Base-by-base conservation (phyloP, 2,113 vertebrate genomes). In the Amphiprion ocellaris region DNA sequence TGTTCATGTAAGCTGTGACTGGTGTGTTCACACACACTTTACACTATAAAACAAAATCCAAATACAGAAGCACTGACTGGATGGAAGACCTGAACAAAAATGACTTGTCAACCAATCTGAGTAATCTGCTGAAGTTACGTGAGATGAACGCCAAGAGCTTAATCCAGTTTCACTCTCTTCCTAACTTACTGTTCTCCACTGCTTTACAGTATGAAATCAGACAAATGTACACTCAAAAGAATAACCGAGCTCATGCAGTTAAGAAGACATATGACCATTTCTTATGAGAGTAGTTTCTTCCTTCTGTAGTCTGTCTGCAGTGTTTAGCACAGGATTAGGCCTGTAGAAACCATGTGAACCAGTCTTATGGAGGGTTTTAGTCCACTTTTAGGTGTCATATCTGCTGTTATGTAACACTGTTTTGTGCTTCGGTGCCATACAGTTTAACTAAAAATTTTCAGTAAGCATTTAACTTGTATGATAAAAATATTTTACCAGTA, bases 401-500 rank as follows among this genome's bases (percentile, higher is more conserved):
- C 33, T 8, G 16, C n/a, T 50, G 17, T 50, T 17, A 50, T 47
- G 4, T 47, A 47, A 33, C 44, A 44, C 41, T 10, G 41, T 44
- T 44, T 12, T 44, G 2, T 44, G 41, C 3, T 44, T 44, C 41
- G 0, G 41, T 44, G 2, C 12, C 41, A 15, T 14, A 15, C 41
- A 44, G 41, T 4, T 44, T 15, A n/a, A n/a, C 3, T 26, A 30
- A 12, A 41, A 41, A 12, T 41, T 26, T 26, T 26, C 26, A 26
- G 30, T 4, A 11, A 39, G 21, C 1, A 39, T 8, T n/a, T 1
- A 5, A 58, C 11, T 47, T 17, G 33, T 26, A 14, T 1, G 12
- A 15, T 19, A 16, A 46, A 23, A 67, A 24, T 2, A 2, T 6
- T 61, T 86, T 95, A 99, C 98, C 97, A 87, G 94, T 81, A 33